Evolutionary conservation across 2,888 invertebrate genomes (phyloP), one percentile per base, ranked within the genome.

Genomic region (Rutpela maculata): DNA sequence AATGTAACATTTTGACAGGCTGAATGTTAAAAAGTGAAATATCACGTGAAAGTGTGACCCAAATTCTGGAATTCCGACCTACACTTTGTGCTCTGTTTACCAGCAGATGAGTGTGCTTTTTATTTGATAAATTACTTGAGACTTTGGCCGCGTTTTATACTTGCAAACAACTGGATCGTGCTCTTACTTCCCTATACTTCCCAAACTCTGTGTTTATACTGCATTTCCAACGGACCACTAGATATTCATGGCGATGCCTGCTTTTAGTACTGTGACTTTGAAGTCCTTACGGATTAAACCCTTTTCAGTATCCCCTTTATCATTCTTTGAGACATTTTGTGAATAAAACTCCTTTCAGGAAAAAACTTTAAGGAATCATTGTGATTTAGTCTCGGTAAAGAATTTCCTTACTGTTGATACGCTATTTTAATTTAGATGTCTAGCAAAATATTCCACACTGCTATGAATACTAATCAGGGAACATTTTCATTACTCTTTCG

Each of bases 121-220:
- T 73, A 73, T 73, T 73, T 73, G 73, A 73, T 73, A 73, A 73
- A 73, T 73, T 73, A 73, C 73, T 73, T 35, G 43, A 73, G 73
- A 73, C 65, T 63, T 65, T 66, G 65, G 60, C 73, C 50, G 50
- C 73, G 73, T 65, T 73, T 73, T 73, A 73, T 73, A 73, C 73
- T 73, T 73, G 73, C 73, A 73, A 73, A 73, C 73, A 73, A 73
- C 63, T 57, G 63, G 56, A 35, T 63, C 60, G 57, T 15, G 22
- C 56, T 43, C 56, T 57, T 50, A n/a, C 72, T 60, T 73, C 57
- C 65, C 19, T 38, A 57, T 18, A 70, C 60, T 35, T 60, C 59
- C 22, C 69, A 11, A 35, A 60, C 43, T 31, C 43, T 22, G 26
- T 43, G 70, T 38, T 65, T 65, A 38, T 43, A 10, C 31, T 18